Evolutionary conservation across 2,797 vertebrate genomes (phyloP).

Genomic region (Balearica regulorum): DNA sequence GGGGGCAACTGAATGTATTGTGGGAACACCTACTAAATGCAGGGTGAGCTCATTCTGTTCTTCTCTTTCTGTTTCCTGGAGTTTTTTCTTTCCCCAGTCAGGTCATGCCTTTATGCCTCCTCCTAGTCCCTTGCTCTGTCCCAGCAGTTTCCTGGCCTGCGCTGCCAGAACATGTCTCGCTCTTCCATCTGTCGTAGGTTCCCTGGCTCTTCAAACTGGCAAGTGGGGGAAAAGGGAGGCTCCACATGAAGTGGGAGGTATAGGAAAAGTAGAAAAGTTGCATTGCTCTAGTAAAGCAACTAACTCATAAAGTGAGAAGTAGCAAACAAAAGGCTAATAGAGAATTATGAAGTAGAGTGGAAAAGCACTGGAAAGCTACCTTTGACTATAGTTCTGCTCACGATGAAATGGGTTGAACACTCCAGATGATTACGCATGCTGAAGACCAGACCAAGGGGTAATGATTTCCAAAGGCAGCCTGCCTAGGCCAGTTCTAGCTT

Average conservation of each 20-base stretch:
- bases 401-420: not conserved
- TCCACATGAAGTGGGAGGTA: not conserved
- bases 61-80: not conserved
- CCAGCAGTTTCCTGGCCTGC: not conserved
- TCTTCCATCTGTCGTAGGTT: not conserved
- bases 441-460: not conserved
- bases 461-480: not conserved
- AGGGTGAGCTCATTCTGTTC: not conserved
- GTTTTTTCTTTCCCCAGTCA: not conserved
- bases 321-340: not conserved
- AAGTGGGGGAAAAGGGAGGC: not conserved
- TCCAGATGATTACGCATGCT: not conserved
- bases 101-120: not conserved
- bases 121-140: not conserved
- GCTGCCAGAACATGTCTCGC: not conserved
- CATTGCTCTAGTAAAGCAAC: not conserved
- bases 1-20: not conserved
- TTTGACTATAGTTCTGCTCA: not conserved
- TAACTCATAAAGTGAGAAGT: not conserved
- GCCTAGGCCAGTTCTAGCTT: not conserved
- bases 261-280: not conserved
- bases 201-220: not conserved
- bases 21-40: not conserved
- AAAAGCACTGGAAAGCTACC: not conserved
- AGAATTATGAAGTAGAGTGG: not conserved